These are phyloP conservation scores for Gasterosteus nipponicus DNA, from an alignment of 2,113 vertebrate genomes.

Conservation along the genomic window DNA sequence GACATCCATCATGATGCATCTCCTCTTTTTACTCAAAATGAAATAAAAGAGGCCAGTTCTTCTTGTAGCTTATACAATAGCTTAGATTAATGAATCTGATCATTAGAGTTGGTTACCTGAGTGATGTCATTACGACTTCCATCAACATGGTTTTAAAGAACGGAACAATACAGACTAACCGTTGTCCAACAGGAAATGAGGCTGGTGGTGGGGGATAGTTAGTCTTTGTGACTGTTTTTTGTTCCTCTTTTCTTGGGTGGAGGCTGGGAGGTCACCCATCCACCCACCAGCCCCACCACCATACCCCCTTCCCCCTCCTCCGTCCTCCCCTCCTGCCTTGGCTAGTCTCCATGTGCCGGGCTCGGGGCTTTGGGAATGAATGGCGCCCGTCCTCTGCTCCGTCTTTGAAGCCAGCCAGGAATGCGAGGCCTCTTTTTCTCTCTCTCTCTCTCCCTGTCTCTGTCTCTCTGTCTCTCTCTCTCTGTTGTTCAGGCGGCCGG, in stretches of 20 bases:
- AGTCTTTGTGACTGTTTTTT: slow-evolving; percentile 45
- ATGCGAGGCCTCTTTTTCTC: slow-evolving; percentile 77
- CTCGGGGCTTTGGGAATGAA: slow-evolving; percentile 83
- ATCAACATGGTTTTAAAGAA: not conserved
- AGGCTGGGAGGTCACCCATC: slow-evolving; percentile 67
- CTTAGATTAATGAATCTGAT: not conserved
- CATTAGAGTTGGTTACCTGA: not conserved
- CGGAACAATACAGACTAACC: slow-evolving; percentile 1
- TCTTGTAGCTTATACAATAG: not conserved
- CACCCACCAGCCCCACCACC: slow-evolving; percentile 42
- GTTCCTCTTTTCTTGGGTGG: slow-evolving; percentile 26
- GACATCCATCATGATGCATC: no score
- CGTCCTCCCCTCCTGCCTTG: slow-evolving; percentile 73
- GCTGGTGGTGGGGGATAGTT: slow-evolving; percentile 27
- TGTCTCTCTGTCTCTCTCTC: not conserved
- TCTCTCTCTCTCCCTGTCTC: not conserved
- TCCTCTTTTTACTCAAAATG: not conserved
- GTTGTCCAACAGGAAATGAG: slow-evolving; percentile 20
- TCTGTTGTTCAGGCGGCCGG: slow-evolving; percentile 76
- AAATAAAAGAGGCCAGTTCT: not conserved
- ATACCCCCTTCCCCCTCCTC: slow-evolving; percentile 33
- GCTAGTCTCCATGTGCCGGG: slow-evolving; percentile 79
- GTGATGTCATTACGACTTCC: not conserved
- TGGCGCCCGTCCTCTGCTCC: slow-evolving; percentile 76
- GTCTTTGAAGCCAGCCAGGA: slow-evolving; percentile 83